Base-by-base conservation (phyloP, 2,888 invertebrate species). In the Oxyscelio sp. region DNA sequence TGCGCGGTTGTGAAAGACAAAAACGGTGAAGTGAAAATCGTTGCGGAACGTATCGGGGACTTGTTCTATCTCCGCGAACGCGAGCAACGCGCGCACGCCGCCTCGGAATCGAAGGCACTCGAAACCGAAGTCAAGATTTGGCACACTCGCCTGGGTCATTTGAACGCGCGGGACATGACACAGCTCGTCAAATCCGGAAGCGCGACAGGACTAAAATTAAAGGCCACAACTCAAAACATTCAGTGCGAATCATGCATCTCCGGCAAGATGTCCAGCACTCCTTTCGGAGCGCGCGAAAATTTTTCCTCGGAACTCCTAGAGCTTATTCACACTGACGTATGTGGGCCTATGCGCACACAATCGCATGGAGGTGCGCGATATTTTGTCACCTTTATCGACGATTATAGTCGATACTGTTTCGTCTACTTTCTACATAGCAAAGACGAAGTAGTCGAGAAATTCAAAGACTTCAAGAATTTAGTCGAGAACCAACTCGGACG, bases 321-420 rank as follows among this genome's bases (percentile, higher is more conserved):
- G 40, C 5, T 66, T 1, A 24, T 59, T n/a, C 43, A 40, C 43
- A 43, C 40, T 4, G 40, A 40, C 15, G 6, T 40, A 6, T 19
- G 11, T 19, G 11, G 48, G 3, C 48, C 48, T 1, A 40, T 48
- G 21, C 4, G 43, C 9, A 43, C 43, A 15, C 9, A 3, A 9
- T 43, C 43, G 15, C 9, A 15, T 4, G 43, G 17, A 4, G 17
- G 17, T 8, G n/a, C 11, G n/a, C n/a, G 50, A 22, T 90, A 89
- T 45, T 85, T 89, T 17, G 40, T 88, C 0, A 88, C 87, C 0
- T 90, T 90, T 22, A 89, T 87, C 4, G 90, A 90, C 50, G 88
- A 90, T 50, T 22, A 78, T 40, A 80, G 83, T 3, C 68, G 88
- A 21, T 89, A 85, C 83, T 85, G 87, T 19, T 79, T 85, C 22